Conservation (phyloP, 2,797 vertebrate genomes). For the Pseudocheirus occidentalis region DNA sequence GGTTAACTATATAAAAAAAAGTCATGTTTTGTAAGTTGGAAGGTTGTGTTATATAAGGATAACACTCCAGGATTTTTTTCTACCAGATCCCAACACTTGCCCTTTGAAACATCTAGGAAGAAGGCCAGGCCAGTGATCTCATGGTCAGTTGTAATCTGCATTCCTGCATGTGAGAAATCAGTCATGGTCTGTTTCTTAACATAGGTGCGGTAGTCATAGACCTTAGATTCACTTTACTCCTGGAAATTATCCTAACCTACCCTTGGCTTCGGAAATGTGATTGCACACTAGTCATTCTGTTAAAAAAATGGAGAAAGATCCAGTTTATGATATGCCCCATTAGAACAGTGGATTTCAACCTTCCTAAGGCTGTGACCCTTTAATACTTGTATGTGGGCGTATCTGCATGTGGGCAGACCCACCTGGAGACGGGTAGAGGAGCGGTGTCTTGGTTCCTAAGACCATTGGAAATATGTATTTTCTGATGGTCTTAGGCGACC, state of each 20-base stretch:
- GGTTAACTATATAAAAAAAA: constrained; percentile 12
- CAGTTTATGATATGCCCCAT: constrained; percentile 24
- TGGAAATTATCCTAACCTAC: neutral
- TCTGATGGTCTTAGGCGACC: too few species aligned
- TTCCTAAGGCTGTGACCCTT: too few species aligned
- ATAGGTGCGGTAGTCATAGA: neutral
- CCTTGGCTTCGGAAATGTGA: neutral
- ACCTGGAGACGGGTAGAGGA: too few species aligned
- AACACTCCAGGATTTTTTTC: neutral
- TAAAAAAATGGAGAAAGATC: constrained; percentile 4
- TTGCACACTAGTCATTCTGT: neutral
- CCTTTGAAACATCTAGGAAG: constrained; percentile 22
- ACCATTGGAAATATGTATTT: too few species aligned
- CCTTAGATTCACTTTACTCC: neutral
- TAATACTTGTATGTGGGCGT: too few species aligned
- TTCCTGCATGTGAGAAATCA: neutral
- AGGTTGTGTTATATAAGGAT: neutral
- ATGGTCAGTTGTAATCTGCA: neutral
- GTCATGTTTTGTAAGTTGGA: constrained; percentile 18
- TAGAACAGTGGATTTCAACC: too few species aligned
- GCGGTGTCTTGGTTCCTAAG: too few species aligned
- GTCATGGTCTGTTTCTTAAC: neutral
- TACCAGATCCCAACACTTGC: neutral
- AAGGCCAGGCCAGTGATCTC: neutral
- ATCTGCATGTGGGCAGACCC: too few species aligned